Evolutionary conservation across 2,888 invertebrate genomes (phyloP), one percentile per base, ranked within the genome.

Genomic region (Dynastes maya): DNA sequence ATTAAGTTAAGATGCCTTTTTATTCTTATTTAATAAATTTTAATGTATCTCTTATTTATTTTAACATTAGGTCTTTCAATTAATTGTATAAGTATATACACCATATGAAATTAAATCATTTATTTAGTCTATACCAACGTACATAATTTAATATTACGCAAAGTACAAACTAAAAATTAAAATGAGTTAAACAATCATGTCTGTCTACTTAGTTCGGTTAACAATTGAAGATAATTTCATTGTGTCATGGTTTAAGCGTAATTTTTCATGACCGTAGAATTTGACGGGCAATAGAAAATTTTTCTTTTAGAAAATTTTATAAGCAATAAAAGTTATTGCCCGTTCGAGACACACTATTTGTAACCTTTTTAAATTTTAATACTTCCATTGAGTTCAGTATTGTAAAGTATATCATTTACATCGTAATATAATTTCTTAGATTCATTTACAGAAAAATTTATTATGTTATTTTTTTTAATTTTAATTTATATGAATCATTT

Each of bases 341-440:
- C 29, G 49, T 74, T 61, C 29, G 61, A 32, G 11, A 58, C 64
- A 51, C 65, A 61, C 61, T 22, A 67, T 67, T 11, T 13, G 9
- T 70, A 71, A 45, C 16, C 22, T 45, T 63, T 61, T 40, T 72
- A 45, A 61, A 58, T 55, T 74, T 22, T 61, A 51, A 74, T 74
- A 74, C 76, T 67, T 65, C 64, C 76, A 76, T 76, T 65, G 32
- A 76, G 61, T 68, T 68, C 67, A 64, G 72, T 72, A 74, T 72
- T 72, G 65, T 37, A 65, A 78, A 64, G 79, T 79, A 70, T 76
- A 76, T 79, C 79, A 79, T 79, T 79, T 79, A 76, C 79, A 79
- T 79, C 79, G 68, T 76, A 79, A 74, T 61, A 27, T 74, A 74
- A 74, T 61, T 72, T 55, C 53, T 45, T 78, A 78, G 78, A 65